These are phyloP conservation scores for Oriolus oriolus DNA, from an alignment of 2,113 vertebrate species.

Conservation along the genomic window DNA sequence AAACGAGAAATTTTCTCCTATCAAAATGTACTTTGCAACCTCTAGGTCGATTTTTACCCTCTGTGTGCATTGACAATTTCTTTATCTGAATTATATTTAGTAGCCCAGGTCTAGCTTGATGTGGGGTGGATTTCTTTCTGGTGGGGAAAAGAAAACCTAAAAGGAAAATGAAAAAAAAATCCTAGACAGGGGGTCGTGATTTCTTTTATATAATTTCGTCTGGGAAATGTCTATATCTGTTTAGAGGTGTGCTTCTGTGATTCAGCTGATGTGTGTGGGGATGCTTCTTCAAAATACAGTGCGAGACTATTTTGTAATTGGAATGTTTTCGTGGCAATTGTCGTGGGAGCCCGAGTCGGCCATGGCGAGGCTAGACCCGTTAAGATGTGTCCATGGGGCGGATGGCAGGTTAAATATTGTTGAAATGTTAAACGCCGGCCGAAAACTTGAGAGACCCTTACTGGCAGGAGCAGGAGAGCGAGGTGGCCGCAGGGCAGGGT, in stretches of 20 bases:
- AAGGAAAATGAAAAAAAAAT: not conserved
- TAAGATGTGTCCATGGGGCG: constrained; percentile 19
- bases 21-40: constrained; percentile 44
- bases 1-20: not conserved
- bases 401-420: constrained; percentile 45
- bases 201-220: not conserved
- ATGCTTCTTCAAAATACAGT: not conserved
- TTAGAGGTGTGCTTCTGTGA: constrained; percentile 3
- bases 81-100: not conserved
- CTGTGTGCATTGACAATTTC: constrained; percentile 1
- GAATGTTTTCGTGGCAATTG: constrained; percentile 22
- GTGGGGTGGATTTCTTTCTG: constrained; percentile 20
- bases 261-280: not conserved
- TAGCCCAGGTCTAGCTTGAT: not conserved
- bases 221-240: not conserved
- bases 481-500: not conserved
- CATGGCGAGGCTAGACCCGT: not conserved
- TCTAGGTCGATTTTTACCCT: constrained; percentile 38
- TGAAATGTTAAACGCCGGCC: not conserved
- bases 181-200: not conserved
- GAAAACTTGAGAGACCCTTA: constrained; percentile 13
- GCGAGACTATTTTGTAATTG: not conserved
- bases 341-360: not conserved
- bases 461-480: not conserved
- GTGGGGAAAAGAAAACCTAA: not conserved